Percentiles rank a stretch among this genome's conserved stretches.
phyloP scores from a whole-genome alignment of 2,113 vertebrate genomes.

The Nesoenas mayeri region DNA sequence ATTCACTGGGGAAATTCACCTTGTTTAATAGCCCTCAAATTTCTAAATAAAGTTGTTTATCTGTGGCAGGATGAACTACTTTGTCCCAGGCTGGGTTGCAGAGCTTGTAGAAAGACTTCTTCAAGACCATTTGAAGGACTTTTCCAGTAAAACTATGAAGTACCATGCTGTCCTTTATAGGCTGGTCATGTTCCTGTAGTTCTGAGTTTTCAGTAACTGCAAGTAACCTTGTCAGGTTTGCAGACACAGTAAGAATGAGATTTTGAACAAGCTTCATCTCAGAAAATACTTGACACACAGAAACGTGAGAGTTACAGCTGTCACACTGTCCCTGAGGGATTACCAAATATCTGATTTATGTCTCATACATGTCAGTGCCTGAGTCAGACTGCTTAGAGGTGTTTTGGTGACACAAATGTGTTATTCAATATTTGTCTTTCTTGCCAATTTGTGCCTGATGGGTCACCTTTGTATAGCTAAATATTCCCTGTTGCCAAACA shows the following conservation, averaged over 20 bases:
- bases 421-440: background rate
- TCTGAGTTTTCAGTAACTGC: background rate
- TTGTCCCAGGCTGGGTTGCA: constrained; percentile 18
- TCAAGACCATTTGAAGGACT: constrained; percentile 67
- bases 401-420: background rate
- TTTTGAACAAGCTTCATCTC: background rate
- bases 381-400: background rate
- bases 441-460: background rate
- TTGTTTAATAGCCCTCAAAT: constrained; percentile 68
- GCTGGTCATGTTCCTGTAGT: background rate
- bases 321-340: background rate
- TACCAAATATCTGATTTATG: background rate
- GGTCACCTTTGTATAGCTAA: background rate
- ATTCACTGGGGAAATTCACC: constrained; percentile 65
- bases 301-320: background rate
- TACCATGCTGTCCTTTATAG: background rate
- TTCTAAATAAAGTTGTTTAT: constrained; percentile 70
- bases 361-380: background rate
- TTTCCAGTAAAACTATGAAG: background rate
- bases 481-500: background rate
- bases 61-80: constrained; percentile 56
- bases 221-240: background rate
- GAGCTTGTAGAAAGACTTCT: background rate
- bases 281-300: background rate
- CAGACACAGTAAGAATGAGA: background rate